Evolutionary conservation across 1,140 invertebrate species (phyloP), one percentile per base, ranked within the genome.

Genomic region (Bombyx mandarina): DNA sequence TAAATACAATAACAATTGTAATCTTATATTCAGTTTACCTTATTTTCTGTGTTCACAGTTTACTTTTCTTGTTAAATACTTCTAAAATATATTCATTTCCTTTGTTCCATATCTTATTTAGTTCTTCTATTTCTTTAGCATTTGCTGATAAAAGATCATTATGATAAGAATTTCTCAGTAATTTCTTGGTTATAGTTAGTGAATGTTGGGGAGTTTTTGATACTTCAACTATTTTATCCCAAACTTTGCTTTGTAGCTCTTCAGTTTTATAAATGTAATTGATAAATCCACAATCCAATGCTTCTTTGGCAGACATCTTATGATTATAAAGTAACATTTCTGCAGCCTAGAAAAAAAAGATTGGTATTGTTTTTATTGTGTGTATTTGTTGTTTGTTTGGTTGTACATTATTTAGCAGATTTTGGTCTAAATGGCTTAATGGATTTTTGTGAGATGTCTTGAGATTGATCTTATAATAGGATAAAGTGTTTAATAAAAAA

Each of bases 281-380:
- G 1, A 97, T 90, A 47, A 98, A 90, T 47, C 94, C 93, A 69
- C 89, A 88, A 43, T 92, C 79, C 12, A 90, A 77, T 2, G 96
- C 97, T 86, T 96, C 93, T 55, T 88, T 58, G 6, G 96, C 95
- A 61, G 89, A 90, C 58, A 98, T 88, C 86, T 93, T 96, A 58
- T 93, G 89, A 63, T 94, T 94, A 59, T 97, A 93, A 42, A 95
- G 79, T 45, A 98, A 83, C 82, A 98, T 86, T 82, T 97, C 94
- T 58, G 88, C 90, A 26, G 96, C 96, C 91, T 95, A 74, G 58
- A 89, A 89, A 61, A 43, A 54, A 58, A 58, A 45, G 1, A 56
- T 42, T 12, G 12, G 7, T 22, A 6, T 18, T 51, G 22, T 22
- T 18, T 12, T 51, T 51, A 8, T 18, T 3, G n/a, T 22, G 22